Evolutionary conservation across 2,797 vertebrate species (phyloP), one percentile per base, ranked within the genome.

Genomic region (Alca torda): DNA sequence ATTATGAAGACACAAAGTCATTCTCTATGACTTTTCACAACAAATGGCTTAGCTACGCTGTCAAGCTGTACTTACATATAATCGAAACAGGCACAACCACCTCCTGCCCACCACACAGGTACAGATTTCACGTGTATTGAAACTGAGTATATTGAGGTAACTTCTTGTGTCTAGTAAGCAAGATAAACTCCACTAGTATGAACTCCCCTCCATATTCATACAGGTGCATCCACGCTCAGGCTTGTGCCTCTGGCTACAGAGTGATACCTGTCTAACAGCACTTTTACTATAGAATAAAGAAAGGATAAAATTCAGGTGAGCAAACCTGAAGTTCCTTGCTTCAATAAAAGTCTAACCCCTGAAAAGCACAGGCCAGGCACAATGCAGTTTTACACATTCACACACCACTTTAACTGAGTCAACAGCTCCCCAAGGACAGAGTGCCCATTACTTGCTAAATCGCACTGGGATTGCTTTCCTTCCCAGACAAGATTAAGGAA

Each of bases 171-270:
- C 24, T 25, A 53, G 28, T 19, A 35, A 57, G 46, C 13, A 31
- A 67, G 16, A 76, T 5, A 31, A 89, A 56, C 33, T 25, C 31
- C 31, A 10, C 7, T 9, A 20, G 33, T 18, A 51, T 13, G 57
- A 63, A 67, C 35, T 41, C 33, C 54, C 12, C 33, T 69, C 21
- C 17, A 10, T 19, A 56, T 3, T 20, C 26, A 65, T 8, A 13
- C 0, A n/a, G 41, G 10, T 30, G 13, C 8, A 9, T 23, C 45
- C 18, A n/a, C 1, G 3, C 50, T 48, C 35, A 37, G 35, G 31
- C 28, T 37, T 31, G 26, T 23, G 17, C 10, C 41, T 45, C 63
- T 17, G 30, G 33, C n/a, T 81, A 31, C 37, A 31, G 24, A 46
- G 10, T 2, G 8, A 18, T 28, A 45, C 23, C 26, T 23, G 26